Evolutionary conservation across 2,113 vertebrate genomes (phyloP), one percentile per base, ranked within the genome.

Genomic region (Cettia cetti): DNA sequence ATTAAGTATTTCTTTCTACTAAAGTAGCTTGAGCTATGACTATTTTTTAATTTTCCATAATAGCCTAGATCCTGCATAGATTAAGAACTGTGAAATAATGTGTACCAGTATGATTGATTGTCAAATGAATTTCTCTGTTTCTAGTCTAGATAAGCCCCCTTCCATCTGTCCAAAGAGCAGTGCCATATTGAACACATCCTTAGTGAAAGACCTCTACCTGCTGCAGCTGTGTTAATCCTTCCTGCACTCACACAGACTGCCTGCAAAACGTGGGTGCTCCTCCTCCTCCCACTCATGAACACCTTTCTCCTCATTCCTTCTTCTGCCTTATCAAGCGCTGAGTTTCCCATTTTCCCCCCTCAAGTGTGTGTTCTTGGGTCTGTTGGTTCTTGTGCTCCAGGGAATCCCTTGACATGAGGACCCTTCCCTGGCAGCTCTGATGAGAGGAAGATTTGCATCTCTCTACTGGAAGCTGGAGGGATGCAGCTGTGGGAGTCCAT

Each of bases 11-110:
- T 91, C 91, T 94, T 86, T 68, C 20, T 83, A 13, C 35, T 71
- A 10, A 78, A 83, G 47, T 83, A 71, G 68, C 33, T 90, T 92
- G 72, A 71, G 20, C 75, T 78, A 39, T 75, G 68, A 69, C 59
- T 81, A n/a, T n/a, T n/a, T 92, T 90, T 94, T 83, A 47, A 82
- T 94, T 95, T 95, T 85, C 87, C 28, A 6, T 90, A 74, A 92
- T 75, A 95, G 49, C 76, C 59, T 40, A 60, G 59, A 77, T 93
- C 50, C 76, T 40, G 6, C 49, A 10, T 68, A 93, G 82, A 94
- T 94, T 80, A 83, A 88, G n/a, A 94, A 68, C 23, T 57, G 42
- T 61, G 70, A 90, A 90, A 93, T 79, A 82, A 56, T 53, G 20
- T 49, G 40, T 63, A 64, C 17, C 10, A 30, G 19, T 86, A 21